phyloP scores from a whole-genome alignment of 2,113 vertebrate genomes.

The Chaetura pelagica region DNA sequence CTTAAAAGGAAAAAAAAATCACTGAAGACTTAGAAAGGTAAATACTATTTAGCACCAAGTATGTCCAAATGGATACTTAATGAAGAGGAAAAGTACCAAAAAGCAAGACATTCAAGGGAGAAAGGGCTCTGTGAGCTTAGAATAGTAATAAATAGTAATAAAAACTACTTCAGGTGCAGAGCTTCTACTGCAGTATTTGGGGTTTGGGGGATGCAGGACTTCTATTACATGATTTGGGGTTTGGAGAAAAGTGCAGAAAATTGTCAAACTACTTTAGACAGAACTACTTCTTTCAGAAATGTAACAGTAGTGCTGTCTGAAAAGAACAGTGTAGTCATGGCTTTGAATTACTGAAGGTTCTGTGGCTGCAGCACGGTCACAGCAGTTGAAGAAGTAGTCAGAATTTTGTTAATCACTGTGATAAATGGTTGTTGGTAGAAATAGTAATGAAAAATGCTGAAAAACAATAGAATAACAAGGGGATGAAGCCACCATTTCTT shows the following conservation, averaged over 20 bases:
- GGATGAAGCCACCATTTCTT: neutral
- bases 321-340: neutral
- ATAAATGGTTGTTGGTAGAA: conserved; percentile 7
- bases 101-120: neutral
- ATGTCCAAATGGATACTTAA: neutral
- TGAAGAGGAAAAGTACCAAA: neutral
- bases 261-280: neutral
- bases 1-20: neutral
- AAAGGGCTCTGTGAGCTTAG: neutral
- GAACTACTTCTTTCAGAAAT: neutral
- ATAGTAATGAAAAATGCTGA: neutral
- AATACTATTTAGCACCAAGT: neutral
- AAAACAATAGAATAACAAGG: neutral
- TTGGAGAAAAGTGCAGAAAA: neutral
- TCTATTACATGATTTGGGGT: neutral
- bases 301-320: neutral
- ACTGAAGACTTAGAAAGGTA: neutral
- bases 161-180: neutral
- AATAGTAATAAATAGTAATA: neutral
- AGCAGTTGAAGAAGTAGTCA: neutral
- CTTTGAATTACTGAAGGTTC: neutral
- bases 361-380: neutral
- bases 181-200: neutral
- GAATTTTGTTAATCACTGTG: neutral
- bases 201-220: too few relatives aligned